Percentiles rank a stretch among this genome's conserved stretches.
These are phyloP conservation scores for Pristiophorus japonicus DNA, from an alignment of 2,113 vertebrate species.

Conservation along the genomic window DNA sequence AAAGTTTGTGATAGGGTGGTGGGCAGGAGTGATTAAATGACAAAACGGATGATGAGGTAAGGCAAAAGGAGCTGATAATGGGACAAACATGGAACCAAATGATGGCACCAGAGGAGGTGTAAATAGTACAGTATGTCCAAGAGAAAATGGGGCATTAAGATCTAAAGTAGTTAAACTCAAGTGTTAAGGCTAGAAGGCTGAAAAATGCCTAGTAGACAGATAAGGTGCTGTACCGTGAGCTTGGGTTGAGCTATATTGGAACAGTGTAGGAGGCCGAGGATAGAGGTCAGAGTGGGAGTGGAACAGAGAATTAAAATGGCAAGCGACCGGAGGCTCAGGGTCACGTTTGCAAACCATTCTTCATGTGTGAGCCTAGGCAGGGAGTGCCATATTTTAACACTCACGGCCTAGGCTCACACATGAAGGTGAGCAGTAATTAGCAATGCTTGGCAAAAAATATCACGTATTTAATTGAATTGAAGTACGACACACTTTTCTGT, in stretches of 20 bases:
- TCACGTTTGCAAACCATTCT: neutral
- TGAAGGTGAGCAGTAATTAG: neutral
- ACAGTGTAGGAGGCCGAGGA: neutral
- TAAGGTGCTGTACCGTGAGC: neutral
- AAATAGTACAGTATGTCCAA: neutral
- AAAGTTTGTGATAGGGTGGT: neutral
- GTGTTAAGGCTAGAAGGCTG: neutral
- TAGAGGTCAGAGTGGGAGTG: neutral
- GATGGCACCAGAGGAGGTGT: neutral
- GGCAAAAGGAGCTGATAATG: neutral
- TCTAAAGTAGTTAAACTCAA: neutral
- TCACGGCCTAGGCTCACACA: neutral
- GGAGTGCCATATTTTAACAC: neutral
- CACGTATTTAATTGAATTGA: neutral
- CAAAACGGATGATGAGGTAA: neutral
- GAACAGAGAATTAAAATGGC: neutral
- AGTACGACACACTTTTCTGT: neutral
- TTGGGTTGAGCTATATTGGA: neutral
- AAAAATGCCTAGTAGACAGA: neutral
- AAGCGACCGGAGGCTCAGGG: neutral
- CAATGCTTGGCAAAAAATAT: neutral
- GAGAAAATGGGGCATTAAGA: neutral
- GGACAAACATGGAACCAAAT: neutral
- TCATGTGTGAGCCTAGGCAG: neutral
- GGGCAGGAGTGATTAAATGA: neutral